A percentile compares a stretch with the other conserved stretches of the same genome.
These are phyloP conservation scores for Australoheros scitulus DNA, from an alignment of 2,113 vertebrate species.

Conservation along the genomic window DNA sequence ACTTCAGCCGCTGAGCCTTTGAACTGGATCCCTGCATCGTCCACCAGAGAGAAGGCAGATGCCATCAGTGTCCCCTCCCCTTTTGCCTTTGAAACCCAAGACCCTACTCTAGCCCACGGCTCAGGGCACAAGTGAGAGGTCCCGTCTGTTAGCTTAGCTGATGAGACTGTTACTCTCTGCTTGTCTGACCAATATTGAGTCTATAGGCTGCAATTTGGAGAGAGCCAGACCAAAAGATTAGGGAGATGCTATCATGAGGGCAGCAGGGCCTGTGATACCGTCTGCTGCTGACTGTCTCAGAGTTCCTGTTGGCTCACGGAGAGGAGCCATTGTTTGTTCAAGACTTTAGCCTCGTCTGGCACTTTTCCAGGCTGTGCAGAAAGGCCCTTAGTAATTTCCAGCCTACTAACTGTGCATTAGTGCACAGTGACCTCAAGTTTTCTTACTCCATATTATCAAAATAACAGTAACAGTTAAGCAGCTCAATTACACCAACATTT, in stretches of 20 bases:
- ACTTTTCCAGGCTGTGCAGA: constrained; percentile 29
- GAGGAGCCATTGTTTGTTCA: constrained; percentile 62
- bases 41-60: constrained; percentile 72
- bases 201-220: constrained; percentile 19
- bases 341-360: constrained; percentile 49
- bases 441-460: constrained; percentile 4
- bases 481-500: not conserved
- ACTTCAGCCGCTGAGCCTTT: constrained; percentile 78
- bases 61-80: constrained; percentile 69
- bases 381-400: not conserved
- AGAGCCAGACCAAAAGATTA: constrained; percentile 58
- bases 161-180: constrained; percentile 46
- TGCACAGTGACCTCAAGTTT: not conserved
- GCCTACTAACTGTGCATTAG: not conserved
- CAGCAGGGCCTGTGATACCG: constrained; percentile 19
- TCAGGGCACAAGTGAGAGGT: constrained; percentile 75
- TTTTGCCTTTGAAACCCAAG: constrained; percentile 79
- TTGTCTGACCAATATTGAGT: constrained; percentile 47
- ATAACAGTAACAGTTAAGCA: not conserved
- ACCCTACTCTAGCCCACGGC: constrained; percentile 63
- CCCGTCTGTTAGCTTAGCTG: constrained; percentile 80
- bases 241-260: constrained; percentile 62
- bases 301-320: constrained; percentile 6
- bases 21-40: constrained; percentile 74
- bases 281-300: constrained; percentile 18